Evolutionary conservation across 2,113 vertebrate genomes (phyloP).

Genomic region (Suricata suricatta): DNA sequence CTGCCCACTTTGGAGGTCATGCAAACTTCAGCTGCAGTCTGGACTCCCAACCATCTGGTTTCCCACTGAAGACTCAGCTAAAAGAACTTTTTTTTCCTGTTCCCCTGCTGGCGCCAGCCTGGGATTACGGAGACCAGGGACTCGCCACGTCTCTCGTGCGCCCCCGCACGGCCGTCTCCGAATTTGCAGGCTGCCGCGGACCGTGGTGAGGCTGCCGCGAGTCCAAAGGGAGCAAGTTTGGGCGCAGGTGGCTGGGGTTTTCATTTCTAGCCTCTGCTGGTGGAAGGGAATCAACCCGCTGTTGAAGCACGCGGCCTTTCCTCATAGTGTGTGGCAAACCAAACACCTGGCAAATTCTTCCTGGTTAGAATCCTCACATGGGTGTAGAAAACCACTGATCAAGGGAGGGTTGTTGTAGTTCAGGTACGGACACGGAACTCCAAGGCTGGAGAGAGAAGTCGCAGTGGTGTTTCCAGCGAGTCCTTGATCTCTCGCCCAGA

Average conservation of each 20-base stretch:
- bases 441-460: neutral
- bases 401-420: neutral
- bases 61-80: too few relatives aligned
- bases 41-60: neutral
- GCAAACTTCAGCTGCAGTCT: neutral
- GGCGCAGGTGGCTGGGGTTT: neutral
- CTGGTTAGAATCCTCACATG: neutral
- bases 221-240: accelerated
- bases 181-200: neutral
- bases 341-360: neutral
- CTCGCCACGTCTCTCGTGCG: neutral
- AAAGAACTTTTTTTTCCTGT: accelerated
- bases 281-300: neutral
- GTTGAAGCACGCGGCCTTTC: neutral
- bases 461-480: slow-evolving; percentile 16
- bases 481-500: neutral
- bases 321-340: neutral
- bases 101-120: accelerated
- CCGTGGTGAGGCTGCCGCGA: accelerated
- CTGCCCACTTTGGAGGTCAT: neutral
- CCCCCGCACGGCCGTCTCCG: neutral
- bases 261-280: neutral
- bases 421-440: neutral
- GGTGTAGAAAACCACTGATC: neutral
- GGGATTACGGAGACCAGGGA: neutral